Evolutionary conservation across 2,888 invertebrate genomes (phyloP).

Genomic region (Drosophila prostipennis): DNA sequence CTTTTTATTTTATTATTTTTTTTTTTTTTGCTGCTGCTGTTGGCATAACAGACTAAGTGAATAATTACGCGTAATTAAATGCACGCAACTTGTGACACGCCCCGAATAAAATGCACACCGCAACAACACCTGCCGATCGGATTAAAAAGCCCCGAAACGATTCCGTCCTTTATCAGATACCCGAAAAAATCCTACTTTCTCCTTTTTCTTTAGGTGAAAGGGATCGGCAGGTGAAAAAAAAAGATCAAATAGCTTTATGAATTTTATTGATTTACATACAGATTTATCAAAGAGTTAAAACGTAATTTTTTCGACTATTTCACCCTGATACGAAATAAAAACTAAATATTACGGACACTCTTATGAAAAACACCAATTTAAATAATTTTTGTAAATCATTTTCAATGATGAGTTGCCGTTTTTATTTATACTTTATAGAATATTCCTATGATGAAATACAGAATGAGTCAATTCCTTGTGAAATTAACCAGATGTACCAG

Average conservation of each 20-base stretch:
- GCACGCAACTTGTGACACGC: conserved; percentile 60
- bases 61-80: conserved; percentile 74
- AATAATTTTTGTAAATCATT: no score
- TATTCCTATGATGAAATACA: not conserved
- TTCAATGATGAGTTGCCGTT: not conserved
- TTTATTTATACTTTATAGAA: no score
- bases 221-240: not conserved
- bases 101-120: conserved; percentile 12
- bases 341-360: no score
- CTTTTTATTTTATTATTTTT: not conserved
- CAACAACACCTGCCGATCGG: conserved; percentile 18
- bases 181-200: conserved; percentile 56
- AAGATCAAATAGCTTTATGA: not conserved
- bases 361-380: no score
- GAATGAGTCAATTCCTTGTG: not conserved
- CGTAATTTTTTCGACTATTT: no score
- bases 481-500: not conserved
- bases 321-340: no score
- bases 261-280: not conserved
- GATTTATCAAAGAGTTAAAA: no score
- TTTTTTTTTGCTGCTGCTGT: not conserved
- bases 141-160: not conserved
- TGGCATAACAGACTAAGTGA: conserved; percentile 63
- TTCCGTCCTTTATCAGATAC: conserved; percentile 13
- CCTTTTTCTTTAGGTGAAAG: conserved; percentile 19